Percentiles rank a stretch among this genome's conserved stretches.
phyloP scores from a whole-genome alignment of 1,140 invertebrate genomes.

The Drosophila willistoni region DNA sequence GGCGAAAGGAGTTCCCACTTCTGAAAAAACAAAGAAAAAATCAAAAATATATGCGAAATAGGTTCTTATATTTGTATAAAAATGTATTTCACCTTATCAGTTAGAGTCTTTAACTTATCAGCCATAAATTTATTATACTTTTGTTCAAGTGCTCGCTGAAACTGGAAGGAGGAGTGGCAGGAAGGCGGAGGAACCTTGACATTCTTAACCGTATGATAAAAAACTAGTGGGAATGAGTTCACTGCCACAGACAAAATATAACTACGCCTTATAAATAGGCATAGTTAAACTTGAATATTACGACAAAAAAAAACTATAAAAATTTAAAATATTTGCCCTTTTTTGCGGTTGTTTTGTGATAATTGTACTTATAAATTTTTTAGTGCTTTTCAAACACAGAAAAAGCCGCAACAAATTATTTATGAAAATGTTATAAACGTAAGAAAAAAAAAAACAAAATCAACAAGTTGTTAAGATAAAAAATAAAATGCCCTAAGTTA shows the following conservation, averaged over 20 bases:
- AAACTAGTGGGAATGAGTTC: neutral
- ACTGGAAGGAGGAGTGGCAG: neutral
- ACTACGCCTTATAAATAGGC: neutral
- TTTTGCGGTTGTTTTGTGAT: neutral
- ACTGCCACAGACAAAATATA: neutral
- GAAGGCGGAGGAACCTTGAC: neutral
- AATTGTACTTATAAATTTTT: constrained; percentile 2
- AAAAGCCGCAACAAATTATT: neutral
- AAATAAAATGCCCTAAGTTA: no score
- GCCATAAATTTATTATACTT: constrained; percentile 8
- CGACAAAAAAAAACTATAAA: neutral
- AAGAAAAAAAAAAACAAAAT: no score
- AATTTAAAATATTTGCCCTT: neutral
- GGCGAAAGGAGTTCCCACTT: neutral
- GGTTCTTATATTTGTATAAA: neutral
- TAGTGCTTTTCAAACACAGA: neutral
- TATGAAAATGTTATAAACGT: no score
- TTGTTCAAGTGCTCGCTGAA: neutral
- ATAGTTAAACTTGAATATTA: neutral
- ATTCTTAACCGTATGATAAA: constrained; percentile 6
- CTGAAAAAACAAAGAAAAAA: neutral
- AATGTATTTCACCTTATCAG: neutral
- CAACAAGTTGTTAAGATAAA: no score
- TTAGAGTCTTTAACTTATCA: neutral
- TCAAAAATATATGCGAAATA: neutral